These are phyloP conservation scores for Chelon labrosus DNA, from an alignment of 2,797 vertebrate genomes.

Conservation along the genomic window DNA sequence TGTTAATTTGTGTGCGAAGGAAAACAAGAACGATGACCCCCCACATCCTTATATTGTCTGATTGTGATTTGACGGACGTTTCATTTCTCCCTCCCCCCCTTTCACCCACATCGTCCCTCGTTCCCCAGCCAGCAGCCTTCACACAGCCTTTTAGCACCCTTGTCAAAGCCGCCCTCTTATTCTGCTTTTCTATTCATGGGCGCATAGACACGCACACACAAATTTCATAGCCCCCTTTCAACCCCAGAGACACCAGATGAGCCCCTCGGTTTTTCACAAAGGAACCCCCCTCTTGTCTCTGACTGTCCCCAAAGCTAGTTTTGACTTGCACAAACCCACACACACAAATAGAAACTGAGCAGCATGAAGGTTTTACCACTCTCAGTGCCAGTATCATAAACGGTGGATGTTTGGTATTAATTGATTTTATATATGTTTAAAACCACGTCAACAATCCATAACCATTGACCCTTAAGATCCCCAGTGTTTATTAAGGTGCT, in stretches of 20 bases:
- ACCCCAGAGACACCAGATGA: slow-evolving; percentile 88
- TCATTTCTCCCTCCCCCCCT: slow-evolving; percentile 35
- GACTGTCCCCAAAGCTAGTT: slow-evolving; percentile 86
- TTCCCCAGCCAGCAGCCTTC: slow-evolving; percentile 86
- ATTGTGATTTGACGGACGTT: slow-evolving; percentile 80
- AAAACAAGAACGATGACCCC: slow-evolving; percentile 12
- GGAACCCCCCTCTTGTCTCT: slow-evolving; percentile 59
- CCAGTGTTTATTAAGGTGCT: not conserved
- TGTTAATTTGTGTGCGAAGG: not conserved
- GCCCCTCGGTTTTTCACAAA: slow-evolving; percentile 89
- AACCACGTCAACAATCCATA: not conserved
- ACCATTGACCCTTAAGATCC: not conserved
- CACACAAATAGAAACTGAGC: slow-evolving; percentile 3
- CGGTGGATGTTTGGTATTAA: not conserved
- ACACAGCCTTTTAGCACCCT: slow-evolving; percentile 96
- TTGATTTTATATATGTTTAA: not conserved
- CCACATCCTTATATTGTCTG: slow-evolving; percentile 51
- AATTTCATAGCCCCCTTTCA: slow-evolving; percentile 80
- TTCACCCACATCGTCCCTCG: slow-evolving; percentile 49
- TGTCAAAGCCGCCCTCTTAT: slow-evolving; percentile 80
- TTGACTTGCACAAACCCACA: slow-evolving; percentile 48
- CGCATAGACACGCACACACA: slow-evolving; percentile 63
- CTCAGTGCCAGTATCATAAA: not conserved
- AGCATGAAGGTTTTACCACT: slow-evolving; percentile 26
- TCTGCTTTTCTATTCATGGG: slow-evolving; percentile 79